phyloP scores from a whole-genome alignment of 2,113 vertebrate genomes.

The Neolamprologus modestus region DNA sequence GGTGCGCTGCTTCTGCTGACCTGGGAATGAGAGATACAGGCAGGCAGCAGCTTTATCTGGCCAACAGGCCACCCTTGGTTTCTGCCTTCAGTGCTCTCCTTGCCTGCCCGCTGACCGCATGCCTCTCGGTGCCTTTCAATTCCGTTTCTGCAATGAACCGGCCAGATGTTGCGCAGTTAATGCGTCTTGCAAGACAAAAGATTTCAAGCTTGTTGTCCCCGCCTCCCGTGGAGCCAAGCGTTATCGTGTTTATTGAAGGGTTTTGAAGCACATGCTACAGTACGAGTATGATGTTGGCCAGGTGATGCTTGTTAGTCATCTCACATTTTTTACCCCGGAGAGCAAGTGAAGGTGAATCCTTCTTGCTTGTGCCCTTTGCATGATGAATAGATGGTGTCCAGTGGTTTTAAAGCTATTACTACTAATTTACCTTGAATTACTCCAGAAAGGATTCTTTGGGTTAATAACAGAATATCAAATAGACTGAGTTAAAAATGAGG shows the following conservation, averaged over 20 bases:
- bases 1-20: slow-evolving; percentile 40
- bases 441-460: not conserved
- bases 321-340: not conserved
- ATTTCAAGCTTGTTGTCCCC: not conserved
- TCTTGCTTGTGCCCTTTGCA: not conserved
- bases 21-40: slow-evolving; percentile 60
- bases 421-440: not conserved
- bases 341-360: not conserved
- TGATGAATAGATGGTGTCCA: slow-evolving; percentile 50
- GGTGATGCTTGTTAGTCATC: not conserved
- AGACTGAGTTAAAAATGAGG: not conserved
- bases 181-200: slow-evolving; percentile 30
- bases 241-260: not conserved
- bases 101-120: not conserved
- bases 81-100: slow-evolving; percentile 8
- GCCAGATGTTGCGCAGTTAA: slow-evolving; percentile 43
- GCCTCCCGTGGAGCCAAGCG: not conserved
- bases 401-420: not conserved
- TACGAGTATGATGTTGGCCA: not conserved
- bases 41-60: slow-evolving; percentile 54
- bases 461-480: not conserved
- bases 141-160: not conserved
- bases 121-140: slow-evolving; percentile 26
- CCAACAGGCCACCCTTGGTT: slow-evolving; percentile 47
- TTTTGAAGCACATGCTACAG: not conserved